A percentile compares a stretch with the other conserved stretches of the same genome.
Evolutionary conservation across 2,113 vertebrate genomes (phyloP).

Genomic region (Ahaetulla prasina): DNA sequence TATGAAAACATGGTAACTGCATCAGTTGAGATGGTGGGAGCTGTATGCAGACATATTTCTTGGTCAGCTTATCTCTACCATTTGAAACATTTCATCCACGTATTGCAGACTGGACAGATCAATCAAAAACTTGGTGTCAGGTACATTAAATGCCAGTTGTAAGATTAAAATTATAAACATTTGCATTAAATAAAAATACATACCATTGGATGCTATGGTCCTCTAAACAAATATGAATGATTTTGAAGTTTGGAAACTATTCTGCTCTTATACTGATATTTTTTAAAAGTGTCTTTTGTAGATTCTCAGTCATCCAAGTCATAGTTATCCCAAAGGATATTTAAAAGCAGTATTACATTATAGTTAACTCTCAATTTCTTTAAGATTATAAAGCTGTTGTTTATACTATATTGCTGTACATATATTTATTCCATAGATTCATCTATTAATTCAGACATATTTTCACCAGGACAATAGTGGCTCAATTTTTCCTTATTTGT

Average conservation of each 20-base stretch:
- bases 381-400: constrained; percentile 3
- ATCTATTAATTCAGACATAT: not conserved
- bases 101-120: constrained; percentile 81
- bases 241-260: not conserved
- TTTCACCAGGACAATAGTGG: not conserved
- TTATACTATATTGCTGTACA: not conserved
- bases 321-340: not conserved
- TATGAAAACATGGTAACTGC: constrained; percentile 87
- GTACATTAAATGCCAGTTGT: constrained; percentile 49
- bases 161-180: not conserved
- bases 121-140: constrained; percentile 88
- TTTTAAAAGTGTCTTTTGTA: not conserved
- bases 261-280: constrained; percentile 8
- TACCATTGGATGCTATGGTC: no score
- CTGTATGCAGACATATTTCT: constrained; percentile 82
- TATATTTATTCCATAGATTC: not conserved
- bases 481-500: not conserved
- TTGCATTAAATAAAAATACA: not conserved
- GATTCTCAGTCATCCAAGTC: no score
- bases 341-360: not conserved
- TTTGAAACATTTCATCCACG: constrained; percentile 88
- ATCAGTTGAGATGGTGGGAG: constrained; percentile 86
- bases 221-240: not conserved
- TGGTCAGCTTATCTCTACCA: constrained; percentile 93
- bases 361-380: not conserved